Percentiles rank a stretch among this genome's conserved stretches.
phyloP scores from a whole-genome alignment of 1,140 invertebrate genomes.

The Solenopsis invicta region DNA sequence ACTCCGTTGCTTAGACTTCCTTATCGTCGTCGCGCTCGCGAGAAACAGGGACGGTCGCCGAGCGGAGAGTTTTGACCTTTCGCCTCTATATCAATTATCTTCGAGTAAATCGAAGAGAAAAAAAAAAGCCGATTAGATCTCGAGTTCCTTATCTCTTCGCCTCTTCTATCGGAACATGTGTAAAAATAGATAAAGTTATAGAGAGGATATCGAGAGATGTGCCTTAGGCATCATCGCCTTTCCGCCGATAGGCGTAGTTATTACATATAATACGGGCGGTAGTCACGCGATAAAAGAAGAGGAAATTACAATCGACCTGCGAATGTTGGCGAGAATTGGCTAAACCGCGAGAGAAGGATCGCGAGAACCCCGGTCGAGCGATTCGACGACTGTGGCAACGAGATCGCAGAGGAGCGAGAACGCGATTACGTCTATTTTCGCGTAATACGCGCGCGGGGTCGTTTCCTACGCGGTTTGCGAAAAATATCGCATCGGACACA shows the following conservation, averaged over 20 bases:
- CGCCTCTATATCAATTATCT: background rate
- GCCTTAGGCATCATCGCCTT: background rate
- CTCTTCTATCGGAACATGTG: background rate
- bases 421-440: constrained; percentile 58
- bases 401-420: constrained; percentile 19
- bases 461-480: constrained; percentile 20
- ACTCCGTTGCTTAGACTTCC: background rate
- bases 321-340: background rate
- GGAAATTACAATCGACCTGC: background rate
- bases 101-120: background rate
- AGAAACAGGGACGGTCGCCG: background rate
- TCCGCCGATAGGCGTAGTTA: background rate
- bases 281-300: background rate
- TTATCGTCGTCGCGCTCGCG: constrained; percentile 8
- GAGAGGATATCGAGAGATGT: background rate
- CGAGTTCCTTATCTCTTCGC: background rate
- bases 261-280: too few relatives aligned
- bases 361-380: background rate
- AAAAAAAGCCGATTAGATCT: background rate
- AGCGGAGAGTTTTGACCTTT: background rate
- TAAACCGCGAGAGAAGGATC: too few relatives aligned
- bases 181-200: background rate
- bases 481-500: constrained; percentile 35
- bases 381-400: background rate
- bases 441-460: constrained; percentile 33